Conservation (phyloP, 2,797 vertebrate species). For the Champsocephalus esox region DNA sequence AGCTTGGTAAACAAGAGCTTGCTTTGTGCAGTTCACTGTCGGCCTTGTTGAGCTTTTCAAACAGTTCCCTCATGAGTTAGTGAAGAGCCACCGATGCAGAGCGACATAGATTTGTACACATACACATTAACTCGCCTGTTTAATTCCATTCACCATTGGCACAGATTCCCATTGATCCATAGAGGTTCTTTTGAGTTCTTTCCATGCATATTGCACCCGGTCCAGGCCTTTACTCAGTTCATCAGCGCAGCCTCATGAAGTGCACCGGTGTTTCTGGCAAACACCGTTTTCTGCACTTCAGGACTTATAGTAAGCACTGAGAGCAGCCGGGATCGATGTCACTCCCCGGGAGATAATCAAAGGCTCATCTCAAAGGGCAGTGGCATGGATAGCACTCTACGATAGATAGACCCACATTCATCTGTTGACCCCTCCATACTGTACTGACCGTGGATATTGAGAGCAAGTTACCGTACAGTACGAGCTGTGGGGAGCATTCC, state of each 20-base stretch:
- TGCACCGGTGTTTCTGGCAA: conserved; percentile 62
- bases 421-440: neutral
- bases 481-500: neutral
- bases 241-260: conserved; percentile 58
- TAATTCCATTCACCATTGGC: neutral
- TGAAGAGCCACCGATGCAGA: neutral
- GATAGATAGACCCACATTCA: conserved; percentile 7
- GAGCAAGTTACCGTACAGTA: neutral
- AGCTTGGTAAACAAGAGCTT: neutral
- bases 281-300: conserved; percentile 60
- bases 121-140: neutral
- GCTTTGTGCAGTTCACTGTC: neutral
- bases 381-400: conserved; percentile 48
- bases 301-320: conserved; percentile 56
- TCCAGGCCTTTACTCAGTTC: conserved; percentile 44
- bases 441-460: neutral
- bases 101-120: neutral
- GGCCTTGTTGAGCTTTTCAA: conserved; percentile 5
- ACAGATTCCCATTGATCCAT: neutral
- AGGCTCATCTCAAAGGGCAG: conserved; percentile 58
- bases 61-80: conserved; percentile 3
- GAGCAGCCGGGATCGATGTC: conserved; percentile 61
- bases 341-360: conserved; percentile 68
- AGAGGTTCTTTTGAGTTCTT: conserved; percentile 11
- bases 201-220: conserved; percentile 17